A percentile compares a stretch with the other conserved stretches of the same genome.
Conservation (phyloP, 2,113 vertebrate genomes). For the Seriola quinqueradiata region DNA sequence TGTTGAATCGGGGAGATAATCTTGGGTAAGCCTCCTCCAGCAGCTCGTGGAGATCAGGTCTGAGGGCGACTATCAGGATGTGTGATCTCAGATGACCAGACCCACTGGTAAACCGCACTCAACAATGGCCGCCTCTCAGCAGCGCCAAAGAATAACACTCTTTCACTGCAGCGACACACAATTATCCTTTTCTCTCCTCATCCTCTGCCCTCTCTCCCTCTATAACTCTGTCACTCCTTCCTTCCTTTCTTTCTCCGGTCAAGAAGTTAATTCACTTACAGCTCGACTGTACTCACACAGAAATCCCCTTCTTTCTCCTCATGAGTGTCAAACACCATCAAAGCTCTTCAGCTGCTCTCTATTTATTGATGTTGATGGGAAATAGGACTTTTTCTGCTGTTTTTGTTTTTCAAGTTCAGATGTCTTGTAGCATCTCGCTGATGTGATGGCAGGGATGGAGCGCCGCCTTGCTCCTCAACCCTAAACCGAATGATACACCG, state of each 20-base stretch:
- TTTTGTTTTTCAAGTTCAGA: background rate
- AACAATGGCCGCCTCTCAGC: constrained; percentile 68
- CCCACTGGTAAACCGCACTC: constrained; percentile 31
- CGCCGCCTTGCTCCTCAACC: background rate
- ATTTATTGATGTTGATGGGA: constrained; percentile 27
- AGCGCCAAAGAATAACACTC: constrained; percentile 54
- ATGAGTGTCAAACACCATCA: background rate
- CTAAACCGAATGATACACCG: no score
- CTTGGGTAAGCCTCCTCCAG: constrained; percentile 64
- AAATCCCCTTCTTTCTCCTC: constrained; percentile 27
- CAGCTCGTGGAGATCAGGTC: constrained; percentile 17
- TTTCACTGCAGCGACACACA: constrained; percentile 60
- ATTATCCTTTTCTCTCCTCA: constrained; percentile 52
- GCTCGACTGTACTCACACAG: constrained; percentile 5
- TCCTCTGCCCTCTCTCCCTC: background rate
- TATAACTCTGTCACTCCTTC: background rate
- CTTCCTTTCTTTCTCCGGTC: constrained; percentile 35
- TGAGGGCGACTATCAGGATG: constrained; percentile 42
- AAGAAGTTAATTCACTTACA: constrained; percentile 63
- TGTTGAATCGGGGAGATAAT: constrained; percentile 51
- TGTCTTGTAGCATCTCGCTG: background rate
- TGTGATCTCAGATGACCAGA: constrained; percentile 57
- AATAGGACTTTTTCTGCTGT: background rate
- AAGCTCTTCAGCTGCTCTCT: constrained; percentile 28
- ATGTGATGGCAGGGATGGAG: background rate